Percentiles rank a stretch among this genome's conserved stretches.
These are phyloP conservation scores for Tragelaphus buxtoni DNA, from an alignment of 2,113 vertebrate genomes.

Conservation along the genomic window DNA sequence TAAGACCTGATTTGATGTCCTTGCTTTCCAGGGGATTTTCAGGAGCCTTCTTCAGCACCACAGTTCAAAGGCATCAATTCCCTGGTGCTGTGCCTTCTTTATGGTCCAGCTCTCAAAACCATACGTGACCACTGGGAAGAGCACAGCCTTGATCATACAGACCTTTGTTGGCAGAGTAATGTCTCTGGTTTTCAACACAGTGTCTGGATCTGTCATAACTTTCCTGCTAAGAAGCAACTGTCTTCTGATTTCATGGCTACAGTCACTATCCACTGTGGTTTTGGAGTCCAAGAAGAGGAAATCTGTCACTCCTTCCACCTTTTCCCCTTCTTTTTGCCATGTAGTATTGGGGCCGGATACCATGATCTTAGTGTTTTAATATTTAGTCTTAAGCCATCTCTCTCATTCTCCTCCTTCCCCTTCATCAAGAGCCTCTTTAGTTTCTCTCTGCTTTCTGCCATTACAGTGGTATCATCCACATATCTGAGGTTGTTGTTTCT, in stretches of 20 bases:
- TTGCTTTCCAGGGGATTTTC: not conserved
- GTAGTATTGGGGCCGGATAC: not conserved
- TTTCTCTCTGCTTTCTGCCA: not conserved
- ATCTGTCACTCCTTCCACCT: not conserved
- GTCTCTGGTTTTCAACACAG: not conserved
- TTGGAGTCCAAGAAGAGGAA: not conserved
- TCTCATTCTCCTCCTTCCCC: not conserved
- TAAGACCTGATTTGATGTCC: not conserved
- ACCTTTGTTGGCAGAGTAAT: not conserved
- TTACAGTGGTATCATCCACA: not conserved
- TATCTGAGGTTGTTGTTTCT: not conserved
- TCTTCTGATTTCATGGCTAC: not conserved
- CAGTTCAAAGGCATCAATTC: not conserved
- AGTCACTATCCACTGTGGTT: not conserved
- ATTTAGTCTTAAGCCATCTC: not conserved
- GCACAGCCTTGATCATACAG: not conserved
- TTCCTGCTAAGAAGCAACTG: not conserved
- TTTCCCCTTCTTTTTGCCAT: not conserved
- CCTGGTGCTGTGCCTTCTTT: not conserved
- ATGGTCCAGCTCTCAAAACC: fast-evolving
- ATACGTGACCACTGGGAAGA: not conserved
- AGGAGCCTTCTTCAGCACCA: not conserved
- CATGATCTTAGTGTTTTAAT: not conserved
- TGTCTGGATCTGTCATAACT: not conserved
- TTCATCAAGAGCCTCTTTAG: not conserved